Percentiles rank a stretch among this genome's conserved stretches.
Conservation (phyloP, 2,888 invertebrate species). For the Lutraria lutraria region DNA sequence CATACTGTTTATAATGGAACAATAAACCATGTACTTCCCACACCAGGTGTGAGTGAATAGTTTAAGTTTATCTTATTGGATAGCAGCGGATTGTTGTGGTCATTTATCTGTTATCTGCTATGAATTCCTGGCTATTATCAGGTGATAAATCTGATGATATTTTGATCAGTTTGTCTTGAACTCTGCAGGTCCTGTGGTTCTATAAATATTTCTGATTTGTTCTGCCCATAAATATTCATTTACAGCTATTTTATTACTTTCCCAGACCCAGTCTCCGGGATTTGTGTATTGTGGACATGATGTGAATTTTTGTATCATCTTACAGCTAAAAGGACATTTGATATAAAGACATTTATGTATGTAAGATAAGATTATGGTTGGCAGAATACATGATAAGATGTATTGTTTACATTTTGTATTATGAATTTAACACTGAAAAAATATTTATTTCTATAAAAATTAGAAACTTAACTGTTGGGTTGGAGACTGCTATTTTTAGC, state of each 20-base stretch:
- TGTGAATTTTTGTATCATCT: not conserved
- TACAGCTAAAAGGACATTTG: no score
- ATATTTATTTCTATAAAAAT: no score
- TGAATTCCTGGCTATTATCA: slow-evolving; percentile 26
- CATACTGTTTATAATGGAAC: not conserved
- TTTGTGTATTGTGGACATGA: not conserved
- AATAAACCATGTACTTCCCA: slow-evolving; percentile 7
- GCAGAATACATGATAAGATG: no score
- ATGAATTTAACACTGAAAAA: no score
- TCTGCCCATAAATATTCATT: slow-evolving; percentile 16
- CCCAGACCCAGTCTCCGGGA: not conserved
- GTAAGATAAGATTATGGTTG: no score
- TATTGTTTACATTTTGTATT: no score
- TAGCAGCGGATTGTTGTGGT: slow-evolving; percentile 8
- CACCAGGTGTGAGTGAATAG: slow-evolving; percentile 16
- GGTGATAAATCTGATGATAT: slow-evolving; percentile 37
- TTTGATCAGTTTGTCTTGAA: slow-evolving; percentile 27
- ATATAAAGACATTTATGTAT: no score
- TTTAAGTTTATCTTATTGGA: slow-evolving; percentile 6
- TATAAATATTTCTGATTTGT: slow-evolving; percentile 18
- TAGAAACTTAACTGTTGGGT: no score
- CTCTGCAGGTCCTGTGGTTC: slow-evolving; percentile 21
- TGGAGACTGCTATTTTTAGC: no score
- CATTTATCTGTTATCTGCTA: slow-evolving; percentile 3
- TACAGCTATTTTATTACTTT: slow-evolving; percentile 16